Base-by-base conservation (phyloP, 2,113 vertebrate genomes). In the Anhinga rufa region DNA sequence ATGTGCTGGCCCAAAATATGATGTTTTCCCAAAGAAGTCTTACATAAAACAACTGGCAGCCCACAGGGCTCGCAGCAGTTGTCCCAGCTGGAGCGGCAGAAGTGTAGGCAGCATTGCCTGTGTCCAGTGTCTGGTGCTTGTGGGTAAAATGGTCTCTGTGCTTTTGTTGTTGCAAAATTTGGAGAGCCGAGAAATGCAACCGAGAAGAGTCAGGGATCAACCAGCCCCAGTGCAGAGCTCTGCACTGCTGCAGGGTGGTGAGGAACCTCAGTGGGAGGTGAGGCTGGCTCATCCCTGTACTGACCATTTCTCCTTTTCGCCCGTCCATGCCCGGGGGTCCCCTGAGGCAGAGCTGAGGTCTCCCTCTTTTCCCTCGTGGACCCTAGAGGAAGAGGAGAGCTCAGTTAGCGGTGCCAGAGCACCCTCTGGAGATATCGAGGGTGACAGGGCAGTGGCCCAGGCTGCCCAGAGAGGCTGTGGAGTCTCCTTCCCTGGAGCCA, bases 361-460 rank as follows among this genome's bases (percentile, higher is more conserved):
- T 97, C 38, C 99, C 99, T 95, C 98, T 98, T 78, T 88, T 98
- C 24, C 99, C 99, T 68, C 94, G 97, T 16, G 98, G 98, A 11
- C 99, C 99, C 99, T 99, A 90, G 49, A 81, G 20, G 55, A 62
- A 76, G 29, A 87, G 55, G 9, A 82, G 52, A 87, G 1, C 17
- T 74, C 62, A 17, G 66, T 38, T 26, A 86, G 36, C 26, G 49
- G 25, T 9, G 10, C 9, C 52, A 3, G 1, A 18, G 36, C 17
- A 55, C 4, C 51, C 52, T 26, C 40, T 8, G 8, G 42, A 84
- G 12, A 38, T 7, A 40, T 40, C 38, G 38, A 40, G 38, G 38
- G 38, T 40, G 38, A 9, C 38, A 40, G 38, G 10, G 38, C 38
- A 40, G 38, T 40, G 38, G 38, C 38, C 9, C 38, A 40, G 38